Conservation (phyloP, 2,888 invertebrate species). For the Physocephala rufipes region DNA sequence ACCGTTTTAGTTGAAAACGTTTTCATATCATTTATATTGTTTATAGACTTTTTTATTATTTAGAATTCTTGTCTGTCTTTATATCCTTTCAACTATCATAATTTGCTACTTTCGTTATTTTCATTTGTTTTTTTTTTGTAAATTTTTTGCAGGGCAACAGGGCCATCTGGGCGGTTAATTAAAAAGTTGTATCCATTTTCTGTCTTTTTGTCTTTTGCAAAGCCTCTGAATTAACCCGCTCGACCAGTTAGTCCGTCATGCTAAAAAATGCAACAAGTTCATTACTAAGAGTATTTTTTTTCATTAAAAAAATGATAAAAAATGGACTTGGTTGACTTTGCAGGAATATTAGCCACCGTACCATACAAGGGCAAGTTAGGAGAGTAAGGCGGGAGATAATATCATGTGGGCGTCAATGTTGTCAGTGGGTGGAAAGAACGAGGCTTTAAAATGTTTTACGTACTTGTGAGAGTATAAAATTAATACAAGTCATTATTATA, state of each 20-base stretch:
- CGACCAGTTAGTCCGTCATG: not conserved
- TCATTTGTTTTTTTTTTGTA: no score
- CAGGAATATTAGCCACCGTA: conserved; percentile 16
- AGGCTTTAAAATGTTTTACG: not conserved
- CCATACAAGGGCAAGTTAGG: conserved; percentile 22
- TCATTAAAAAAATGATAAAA: no score
- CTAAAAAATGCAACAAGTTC: conserved; percentile 34
- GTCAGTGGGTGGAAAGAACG: not conserved
- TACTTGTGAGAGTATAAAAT: not conserved
- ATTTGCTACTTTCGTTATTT: not conserved
- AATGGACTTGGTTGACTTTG: conserved; percentile 38
- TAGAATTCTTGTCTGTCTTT: not conserved
- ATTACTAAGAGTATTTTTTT: conserved; percentile 35
- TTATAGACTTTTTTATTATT: no score
- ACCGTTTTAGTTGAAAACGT: not conserved
- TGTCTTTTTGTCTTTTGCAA: no score
- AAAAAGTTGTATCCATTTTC: conserved; percentile 42
- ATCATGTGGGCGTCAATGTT: not conserved
- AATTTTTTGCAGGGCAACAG: not conserved
- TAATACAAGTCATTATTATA: conserved; percentile 36
- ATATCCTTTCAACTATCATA: not conserved
- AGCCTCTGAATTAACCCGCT: conserved; percentile 18
- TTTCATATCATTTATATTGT: not conserved
- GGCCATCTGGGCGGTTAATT: conserved; percentile 35
- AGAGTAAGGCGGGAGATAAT: conserved; percentile 15